These are phyloP conservation scores for Drosophila robusta DNA, from an alignment of 2,888 invertebrate species.

Conservation along the genomic window DNA sequence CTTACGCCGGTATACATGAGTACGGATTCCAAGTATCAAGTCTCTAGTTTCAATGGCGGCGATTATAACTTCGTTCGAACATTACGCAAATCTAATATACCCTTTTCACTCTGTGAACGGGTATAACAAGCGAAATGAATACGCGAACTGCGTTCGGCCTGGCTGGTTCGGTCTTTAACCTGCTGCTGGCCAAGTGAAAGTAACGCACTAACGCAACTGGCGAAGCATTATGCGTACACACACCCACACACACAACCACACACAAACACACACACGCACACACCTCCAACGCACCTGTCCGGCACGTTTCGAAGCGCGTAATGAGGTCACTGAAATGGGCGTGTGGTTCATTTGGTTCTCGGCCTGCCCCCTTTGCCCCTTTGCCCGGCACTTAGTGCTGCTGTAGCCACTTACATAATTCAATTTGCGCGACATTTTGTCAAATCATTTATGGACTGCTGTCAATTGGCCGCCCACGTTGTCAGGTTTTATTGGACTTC, in stretches of 20 bases:
- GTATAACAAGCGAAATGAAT: constrained; percentile 36
- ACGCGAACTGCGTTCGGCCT: constrained; percentile 24
- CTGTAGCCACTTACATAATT: constrained; percentile 56
- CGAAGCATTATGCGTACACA: constrained; percentile 36
- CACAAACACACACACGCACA: constrained; percentile 9
- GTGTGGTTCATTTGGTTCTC: constrained; percentile 21
- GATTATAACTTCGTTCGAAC: no score
- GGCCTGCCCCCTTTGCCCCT: not conserved
- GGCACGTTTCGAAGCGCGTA: constrained; percentile 32
- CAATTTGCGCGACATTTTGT: constrained; percentile 61
- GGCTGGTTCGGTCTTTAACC: constrained; percentile 52
- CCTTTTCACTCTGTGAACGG: no score
- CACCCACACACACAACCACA: constrained; percentile 6
- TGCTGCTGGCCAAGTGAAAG: constrained; percentile 46
- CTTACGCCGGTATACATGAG: no score
- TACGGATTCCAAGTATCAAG: no score
- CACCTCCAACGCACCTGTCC: constrained; percentile 13
- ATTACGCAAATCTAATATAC: no score
- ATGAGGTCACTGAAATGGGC: constrained; percentile 65
- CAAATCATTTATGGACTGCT: constrained; percentile 57
- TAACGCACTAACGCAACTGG: constrained; percentile 27
- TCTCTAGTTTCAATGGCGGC: no score
- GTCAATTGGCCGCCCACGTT: constrained; percentile 39
- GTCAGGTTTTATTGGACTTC: not conserved
- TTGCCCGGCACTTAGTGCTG: constrained; percentile 13